Conservation (phyloP, 2,888 invertebrate species). For the Noctuana brunneofusca region DNA sequence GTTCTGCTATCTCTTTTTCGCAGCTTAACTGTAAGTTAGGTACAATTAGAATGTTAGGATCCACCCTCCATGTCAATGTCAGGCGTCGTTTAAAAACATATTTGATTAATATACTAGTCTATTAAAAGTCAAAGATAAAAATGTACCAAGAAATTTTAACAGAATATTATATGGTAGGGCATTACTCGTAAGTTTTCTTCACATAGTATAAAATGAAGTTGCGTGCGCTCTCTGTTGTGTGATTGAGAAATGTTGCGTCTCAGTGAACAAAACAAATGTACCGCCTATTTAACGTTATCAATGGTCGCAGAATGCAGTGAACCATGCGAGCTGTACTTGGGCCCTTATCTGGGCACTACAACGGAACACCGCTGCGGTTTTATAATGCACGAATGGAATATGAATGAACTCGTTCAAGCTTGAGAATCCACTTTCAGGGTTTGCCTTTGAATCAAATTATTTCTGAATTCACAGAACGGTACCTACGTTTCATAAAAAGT, state of each 20-base stretch:
- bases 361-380: background rate
- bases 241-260: too few relatives aligned
- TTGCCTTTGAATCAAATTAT: conserved; percentile 9
- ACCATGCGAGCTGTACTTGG: background rate
- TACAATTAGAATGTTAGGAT: background rate
- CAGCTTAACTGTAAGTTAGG: background rate
- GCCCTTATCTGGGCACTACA: background rate
- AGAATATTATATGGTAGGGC: too few relatives aligned
- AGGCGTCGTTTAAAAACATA: too few relatives aligned
- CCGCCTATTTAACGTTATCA: background rate
- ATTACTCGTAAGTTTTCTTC: too few relatives aligned
- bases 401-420: conserved; percentile 1
- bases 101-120: too few relatives aligned
- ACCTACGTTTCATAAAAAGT: background rate
- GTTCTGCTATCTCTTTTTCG: conserved; percentile 18
- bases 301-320: background rate
- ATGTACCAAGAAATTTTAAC: too few relatives aligned
- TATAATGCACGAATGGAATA: background rate
- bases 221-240: too few relatives aligned
- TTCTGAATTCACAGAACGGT: background rate
- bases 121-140: too few relatives aligned
- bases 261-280: too few relatives aligned
- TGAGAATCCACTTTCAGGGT: background rate
- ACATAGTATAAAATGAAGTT: too few relatives aligned
- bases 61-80: background rate